phyloP scores from a whole-genome alignment of 2,113 vertebrate species.

The Condylura cristata region DNA sequence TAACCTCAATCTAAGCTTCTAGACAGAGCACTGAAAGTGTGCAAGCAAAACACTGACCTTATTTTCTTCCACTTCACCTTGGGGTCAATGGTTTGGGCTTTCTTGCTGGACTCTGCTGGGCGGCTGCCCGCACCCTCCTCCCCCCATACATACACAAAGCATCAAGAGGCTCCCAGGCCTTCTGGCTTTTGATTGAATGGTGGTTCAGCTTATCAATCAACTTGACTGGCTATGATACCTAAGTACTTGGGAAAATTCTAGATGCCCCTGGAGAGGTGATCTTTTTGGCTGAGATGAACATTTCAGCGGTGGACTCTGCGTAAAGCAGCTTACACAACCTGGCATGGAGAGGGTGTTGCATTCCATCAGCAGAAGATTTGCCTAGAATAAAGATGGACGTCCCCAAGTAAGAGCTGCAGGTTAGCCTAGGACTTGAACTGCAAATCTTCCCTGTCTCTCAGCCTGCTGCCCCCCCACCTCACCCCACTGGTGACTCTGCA shows the following conservation, averaged over 20 bases:
- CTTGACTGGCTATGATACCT: not conserved
- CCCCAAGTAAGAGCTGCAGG: not conserved
- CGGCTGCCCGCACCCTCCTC: not conserved
- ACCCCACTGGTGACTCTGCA: no score
- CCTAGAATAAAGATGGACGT: not conserved
- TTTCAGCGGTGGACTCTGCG: not conserved
- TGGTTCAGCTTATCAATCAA: not conserved
- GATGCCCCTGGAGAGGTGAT: not conserved
- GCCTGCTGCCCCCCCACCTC: not conserved
- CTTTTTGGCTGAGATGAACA: not conserved
- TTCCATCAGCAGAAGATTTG: not conserved
- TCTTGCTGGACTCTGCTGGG: not conserved
- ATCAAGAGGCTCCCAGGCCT: not conserved
- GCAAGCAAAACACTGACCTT: slow-evolving; percentile 28
- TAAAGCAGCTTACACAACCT: not conserved
- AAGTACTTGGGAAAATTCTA: not conserved
- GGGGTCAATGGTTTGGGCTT: not conserved
- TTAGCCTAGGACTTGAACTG: not conserved
- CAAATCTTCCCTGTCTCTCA: not conserved
- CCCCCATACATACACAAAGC: not conserved
- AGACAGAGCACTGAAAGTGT: not conserved
- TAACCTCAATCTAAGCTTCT: slow-evolving; percentile 6
- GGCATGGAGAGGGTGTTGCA: not conserved
- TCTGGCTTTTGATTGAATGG: not conserved
- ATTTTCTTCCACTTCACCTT: not conserved